Evolutionary conservation across 1,140 invertebrate genomes (phyloP).

Genomic region (Drosophila yakuba): DNA sequence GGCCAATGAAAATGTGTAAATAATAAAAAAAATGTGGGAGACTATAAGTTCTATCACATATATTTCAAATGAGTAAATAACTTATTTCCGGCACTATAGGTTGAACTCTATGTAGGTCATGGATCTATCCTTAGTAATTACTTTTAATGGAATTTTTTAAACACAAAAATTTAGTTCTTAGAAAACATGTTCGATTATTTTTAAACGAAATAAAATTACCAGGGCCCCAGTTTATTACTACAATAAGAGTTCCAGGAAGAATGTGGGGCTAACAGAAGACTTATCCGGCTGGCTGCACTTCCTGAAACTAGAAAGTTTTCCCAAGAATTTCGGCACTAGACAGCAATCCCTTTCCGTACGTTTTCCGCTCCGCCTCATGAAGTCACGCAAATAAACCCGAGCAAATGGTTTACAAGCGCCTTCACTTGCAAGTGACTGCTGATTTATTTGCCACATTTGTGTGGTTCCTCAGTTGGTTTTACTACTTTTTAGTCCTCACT

Average conservation of each 20-base stretch:
- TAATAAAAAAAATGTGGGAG: not conserved
- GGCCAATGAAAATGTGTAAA: not conserved
- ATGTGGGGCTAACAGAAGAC: not conserved
- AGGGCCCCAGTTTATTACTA: not conserved
- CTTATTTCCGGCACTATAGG: not conserved
- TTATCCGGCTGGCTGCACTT: constrained; percentile 19
- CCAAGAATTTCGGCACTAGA: constrained; percentile 23
- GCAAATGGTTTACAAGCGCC: constrained; percentile 49
- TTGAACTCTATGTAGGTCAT: not conserved
- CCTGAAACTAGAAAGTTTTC: constrained; percentile 22
- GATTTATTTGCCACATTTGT: constrained; percentile 62
- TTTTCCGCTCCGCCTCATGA: not conserved
- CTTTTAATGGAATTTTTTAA: not conserved
- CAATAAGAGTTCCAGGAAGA: constrained; percentile 1
- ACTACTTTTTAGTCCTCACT: constrained; percentile 26
- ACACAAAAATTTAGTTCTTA: not conserved
- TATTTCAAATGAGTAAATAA: not conserved
- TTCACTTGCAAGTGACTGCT: constrained; percentile 36
- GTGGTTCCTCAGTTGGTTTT: constrained; percentile 35
- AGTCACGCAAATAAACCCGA: constrained; percentile 53
- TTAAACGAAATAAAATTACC: not conserved
- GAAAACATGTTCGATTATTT: not conserved
- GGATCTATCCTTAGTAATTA: not conserved
- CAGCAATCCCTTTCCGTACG: constrained; percentile 15
- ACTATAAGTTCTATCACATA: not conserved